Evolutionary conservation across 2,113 vertebrate genomes (phyloP).

Genomic region (Istiophorus platypterus): DNA sequence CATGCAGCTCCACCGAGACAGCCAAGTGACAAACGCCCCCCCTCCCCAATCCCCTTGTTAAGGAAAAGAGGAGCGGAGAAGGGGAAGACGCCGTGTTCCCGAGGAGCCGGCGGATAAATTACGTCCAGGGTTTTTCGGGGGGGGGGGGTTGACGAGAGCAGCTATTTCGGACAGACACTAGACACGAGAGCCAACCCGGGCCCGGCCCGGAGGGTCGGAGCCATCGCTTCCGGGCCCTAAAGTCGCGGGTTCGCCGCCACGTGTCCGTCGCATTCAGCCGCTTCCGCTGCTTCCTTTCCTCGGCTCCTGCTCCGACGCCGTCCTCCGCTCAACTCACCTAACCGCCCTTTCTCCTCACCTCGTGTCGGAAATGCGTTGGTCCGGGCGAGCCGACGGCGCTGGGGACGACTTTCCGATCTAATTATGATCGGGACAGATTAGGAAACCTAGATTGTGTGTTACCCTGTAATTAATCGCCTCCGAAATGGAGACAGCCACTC

Average conservation of each 20-base stretch:
- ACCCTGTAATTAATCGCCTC: neutral
- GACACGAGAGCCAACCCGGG: conserved; percentile 33
- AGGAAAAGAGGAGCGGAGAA: conserved; percentile 50
- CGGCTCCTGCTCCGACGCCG: neutral
- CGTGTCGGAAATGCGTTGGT: neutral
- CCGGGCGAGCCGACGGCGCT: neutral
- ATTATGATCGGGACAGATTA: conserved; percentile 1
- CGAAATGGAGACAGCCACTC: neutral
- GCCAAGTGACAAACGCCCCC: conserved; percentile 62
- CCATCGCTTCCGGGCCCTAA: conserved; percentile 20
- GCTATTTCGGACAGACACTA: conserved; percentile 21
- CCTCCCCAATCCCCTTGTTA: conserved; percentile 71
- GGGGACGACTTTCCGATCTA: neutral
- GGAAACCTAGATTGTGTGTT: neutral
- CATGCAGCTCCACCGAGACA: conserved; percentile 33
- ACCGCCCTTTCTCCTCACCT: neutral
- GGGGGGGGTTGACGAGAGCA: too few species aligned
- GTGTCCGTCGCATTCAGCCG: conserved; percentile 12
- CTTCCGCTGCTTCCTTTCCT: conserved; percentile 5
- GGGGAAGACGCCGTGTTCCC: conserved; percentile 24
- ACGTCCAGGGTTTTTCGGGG: conserved; percentile 9
- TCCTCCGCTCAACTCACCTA: neutral
- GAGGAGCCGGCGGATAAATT: conserved; percentile 29
- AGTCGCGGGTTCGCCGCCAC: conserved; percentile 4
- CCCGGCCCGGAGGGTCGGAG: conserved; percentile 24